Evolutionary conservation across 23 tunicate species (phyloP), one percentile per base, ranked within the genome.

Genomic region (Phallusia fumigata): DNA sequence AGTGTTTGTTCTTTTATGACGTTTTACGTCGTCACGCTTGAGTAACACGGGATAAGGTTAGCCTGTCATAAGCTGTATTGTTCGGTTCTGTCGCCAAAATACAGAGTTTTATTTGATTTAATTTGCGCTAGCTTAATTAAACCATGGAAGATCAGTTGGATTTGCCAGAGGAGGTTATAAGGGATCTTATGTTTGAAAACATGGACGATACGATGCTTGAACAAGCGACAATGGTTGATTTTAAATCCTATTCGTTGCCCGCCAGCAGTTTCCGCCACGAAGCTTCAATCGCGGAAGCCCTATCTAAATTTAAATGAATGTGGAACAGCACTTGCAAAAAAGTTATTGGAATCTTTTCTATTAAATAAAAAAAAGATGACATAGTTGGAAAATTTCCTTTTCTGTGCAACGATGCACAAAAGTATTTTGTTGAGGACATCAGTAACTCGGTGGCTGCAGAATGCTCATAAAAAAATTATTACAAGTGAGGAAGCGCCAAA

Each of bases 291-390:
- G 58, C 58, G 58, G 58, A 51, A 15, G 58, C 58, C 18, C 58
- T 51, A 51, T 51, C 21, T 72, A 72, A 72, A 18, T 72, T 30
- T 21, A 72, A 24, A 26, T 24, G 76, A 72, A 26, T 11, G 13
- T 24, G 76, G 76, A 15, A 30, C 33, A 26, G 76, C 76, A 12
- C 76, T 72, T 72, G 76, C 33, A 13, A 72, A 72, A 21, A 72
- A 72, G 76, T 72, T 72, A 21, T 26, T 72, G 76, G 76, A 72
- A 26, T 24, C 76, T 72, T 72, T 15, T 72, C 13, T 72, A 12
- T 15, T 30, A 11, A 21, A 26, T 21, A 15, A 72, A 72, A 72
- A 26, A 72, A 72, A 15, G 76, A 72, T 30, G 33, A 30, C 13
- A 72, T 72, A 15, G 18, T 72, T 13, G 76, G 76, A 26, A 26